Base-by-base conservation (phyloP, 2,888 invertebrate species). In the Monochamus alternatus region DNA sequence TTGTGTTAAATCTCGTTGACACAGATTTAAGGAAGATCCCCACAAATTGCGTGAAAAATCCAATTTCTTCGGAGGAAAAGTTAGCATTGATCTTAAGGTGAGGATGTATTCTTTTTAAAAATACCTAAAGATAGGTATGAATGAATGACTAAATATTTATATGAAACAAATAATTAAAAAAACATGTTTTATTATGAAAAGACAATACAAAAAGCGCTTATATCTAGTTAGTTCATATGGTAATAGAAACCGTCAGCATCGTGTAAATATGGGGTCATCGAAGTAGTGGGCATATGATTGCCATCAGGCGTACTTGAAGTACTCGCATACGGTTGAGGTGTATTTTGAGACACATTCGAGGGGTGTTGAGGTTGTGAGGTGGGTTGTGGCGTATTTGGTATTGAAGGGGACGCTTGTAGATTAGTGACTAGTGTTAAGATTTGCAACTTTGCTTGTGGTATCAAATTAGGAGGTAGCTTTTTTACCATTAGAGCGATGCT, bases 401-500 rank as follows among this genome's bases (percentile, higher is more conserved):
- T 58, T 58, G 9, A n/a, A 55, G 55, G 5, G 7, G 7, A 1
- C 14, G 58, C 58, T 58, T 58, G 12, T n/a, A 58, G 3, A 9
- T 58, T n/a, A 14, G 55, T n/a, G 5, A 32, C 43, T 58, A 32
- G 12, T 30, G 38, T 52, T 66, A 73, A 65, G 38, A 74, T 14
- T 74, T 44, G 9, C 4, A 68, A 44, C 22, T 74, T n/a, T 10
- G 22, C 9, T 60, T 74, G 12, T 31, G 51, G 22, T 44, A 73
- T 69, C 30, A 73, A 68, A 30, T 55, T 31, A 22, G 66, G 73
- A 55, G 31, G 32, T 5, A 74, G 12, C 70, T 38, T 74, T 60
- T 74, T 74, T 44, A 74, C 74, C 47, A 30, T 74, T 10, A 74
- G 52, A 74, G 68, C 69, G 14, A 74, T 59, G 43, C 70, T 74